phyloP scores from a whole-genome alignment of 2,888 invertebrate species.

The Liopterus haemorrhoidalis region DNA sequence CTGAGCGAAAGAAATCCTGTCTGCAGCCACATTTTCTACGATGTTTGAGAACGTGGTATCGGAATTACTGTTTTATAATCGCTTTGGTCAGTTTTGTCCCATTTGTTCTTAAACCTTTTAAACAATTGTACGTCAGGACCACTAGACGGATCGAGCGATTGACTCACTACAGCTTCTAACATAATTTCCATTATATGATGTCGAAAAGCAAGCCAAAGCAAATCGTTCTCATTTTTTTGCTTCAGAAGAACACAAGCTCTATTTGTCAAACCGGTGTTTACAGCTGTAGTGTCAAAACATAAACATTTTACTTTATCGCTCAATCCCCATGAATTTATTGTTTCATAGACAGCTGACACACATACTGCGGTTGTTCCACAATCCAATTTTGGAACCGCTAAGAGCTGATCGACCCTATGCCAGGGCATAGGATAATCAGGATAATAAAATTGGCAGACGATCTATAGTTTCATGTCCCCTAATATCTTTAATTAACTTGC shows the following conservation, averaged over 20 bases:
- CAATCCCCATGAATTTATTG: constrained; percentile 19
- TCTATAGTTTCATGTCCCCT: constrained; percentile 13
- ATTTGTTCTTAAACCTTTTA: constrained; percentile 15
- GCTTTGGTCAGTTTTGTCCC: constrained; percentile 12
- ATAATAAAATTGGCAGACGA: constrained; percentile 17
- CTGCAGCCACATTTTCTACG: not conserved
- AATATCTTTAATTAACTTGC: constrained; percentile 10
- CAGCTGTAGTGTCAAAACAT: constrained; percentile 25
- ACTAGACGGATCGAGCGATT: constrained; percentile 12
- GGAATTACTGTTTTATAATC: not conserved
- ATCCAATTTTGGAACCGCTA: constrained; percentile 20
- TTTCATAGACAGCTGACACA: constrained; percentile 17
- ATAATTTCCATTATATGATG: constrained; percentile 25
- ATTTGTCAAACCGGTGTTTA: constrained; percentile 15
- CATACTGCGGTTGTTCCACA: constrained; percentile 12
- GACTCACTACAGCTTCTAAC: constrained; percentile 19
- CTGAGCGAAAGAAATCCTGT: constrained; percentile 10
- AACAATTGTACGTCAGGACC: constrained; percentile 21
- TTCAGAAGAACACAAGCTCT: constrained; percentile 19
- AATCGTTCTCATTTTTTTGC: constrained; percentile 17
- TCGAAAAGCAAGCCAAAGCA: constrained; percentile 21
- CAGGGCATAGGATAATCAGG: too few relatives aligned
- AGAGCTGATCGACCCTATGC: constrained; percentile 10
- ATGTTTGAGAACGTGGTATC: not conserved
- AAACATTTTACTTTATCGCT: constrained; percentile 24